Evolutionary conservation across 2,797 vertebrate genomes (phyloP), one percentile per base, ranked within the genome.

Genomic region (Loris lydekkerianus): DNA sequence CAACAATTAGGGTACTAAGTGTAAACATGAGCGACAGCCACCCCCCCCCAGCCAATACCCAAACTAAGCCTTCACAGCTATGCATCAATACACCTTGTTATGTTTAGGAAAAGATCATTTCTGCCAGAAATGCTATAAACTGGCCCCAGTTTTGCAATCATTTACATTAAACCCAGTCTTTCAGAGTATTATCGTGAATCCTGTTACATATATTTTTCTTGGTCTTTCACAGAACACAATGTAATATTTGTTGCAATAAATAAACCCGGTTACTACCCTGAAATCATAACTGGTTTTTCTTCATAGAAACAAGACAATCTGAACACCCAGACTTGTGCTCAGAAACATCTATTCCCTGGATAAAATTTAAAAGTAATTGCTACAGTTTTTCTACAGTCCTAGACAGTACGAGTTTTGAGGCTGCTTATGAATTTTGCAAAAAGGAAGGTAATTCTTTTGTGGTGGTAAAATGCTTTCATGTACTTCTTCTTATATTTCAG

Each of bases 311-410:
- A 91, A 98, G 99, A 96, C 97, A 97, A 6, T 97, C 92, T 94
- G 94, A 98, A 23, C 95, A 98, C 49, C 99, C 99, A 94, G 96
- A 98, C 56, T 96, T 98, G 23, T 99, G 99, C 96, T 98, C 99
- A 56, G 98, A 99, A 94, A 99, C 98, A 23, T 97, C 43, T 25
- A 83, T 98, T 90, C 97, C 98, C 86, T 99, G 99, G 99, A 98
- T 99, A 98, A 99, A 99, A 98, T 99, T 99, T 98, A 98, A 97
- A 96, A 98, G 92, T 83, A 99, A 98, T 98, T 99, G 99, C 98
- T 99, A 99, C 98, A 99, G 98, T 98, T 99, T 99, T 98, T 99
- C 99, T 94, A 99, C 99, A 9, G 98, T 99, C 95, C 96, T 99
- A 63, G 97, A 99, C 92, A 99, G 98, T 96, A 98, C 97, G 61